Evolutionary conservation across 2,113 vertebrate species (phyloP).

Genomic region (Ariopsis seemanni): DNA sequence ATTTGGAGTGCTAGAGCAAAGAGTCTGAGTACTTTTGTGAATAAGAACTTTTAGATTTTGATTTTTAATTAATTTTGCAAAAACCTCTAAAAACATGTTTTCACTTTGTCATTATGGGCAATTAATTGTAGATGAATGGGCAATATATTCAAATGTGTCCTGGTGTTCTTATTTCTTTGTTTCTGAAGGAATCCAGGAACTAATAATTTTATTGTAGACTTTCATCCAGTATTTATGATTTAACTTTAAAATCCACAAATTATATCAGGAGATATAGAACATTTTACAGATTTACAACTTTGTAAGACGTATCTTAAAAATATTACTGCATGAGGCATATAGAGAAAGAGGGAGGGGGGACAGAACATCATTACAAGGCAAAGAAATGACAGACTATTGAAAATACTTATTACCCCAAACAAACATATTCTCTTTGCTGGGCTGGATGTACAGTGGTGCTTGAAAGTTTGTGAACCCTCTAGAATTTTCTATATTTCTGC

Average conservation of each 20-base stretch:
- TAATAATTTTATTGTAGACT: neutral
- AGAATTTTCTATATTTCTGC: no score
- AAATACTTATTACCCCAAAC: constrained; percentile 3
- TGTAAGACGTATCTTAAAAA: neutral
- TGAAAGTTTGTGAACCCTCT: no score
- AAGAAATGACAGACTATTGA: neutral
- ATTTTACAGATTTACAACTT: neutral
- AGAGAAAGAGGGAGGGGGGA: neutral
- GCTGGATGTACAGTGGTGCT: no score
- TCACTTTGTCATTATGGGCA: no score
- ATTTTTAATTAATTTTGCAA: no score
- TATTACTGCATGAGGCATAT: neutral
- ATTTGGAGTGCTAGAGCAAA: no score
- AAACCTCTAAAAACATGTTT: no score
- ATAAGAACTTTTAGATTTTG: no score
- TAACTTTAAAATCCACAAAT: neutral
- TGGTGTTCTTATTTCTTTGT: neutral
- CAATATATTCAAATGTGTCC: neutral
- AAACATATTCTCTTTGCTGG: neutral
- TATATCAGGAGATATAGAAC: neutral
- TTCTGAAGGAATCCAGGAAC: neutral
- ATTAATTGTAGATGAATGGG: neutral
- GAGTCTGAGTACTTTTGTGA: no score
- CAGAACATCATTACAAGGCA: neutral
- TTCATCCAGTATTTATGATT: neutral